Evolutionary conservation across 2,888 invertebrate species (phyloP).

Genomic region (Spatulosminthurus flaviceps): DNA sequence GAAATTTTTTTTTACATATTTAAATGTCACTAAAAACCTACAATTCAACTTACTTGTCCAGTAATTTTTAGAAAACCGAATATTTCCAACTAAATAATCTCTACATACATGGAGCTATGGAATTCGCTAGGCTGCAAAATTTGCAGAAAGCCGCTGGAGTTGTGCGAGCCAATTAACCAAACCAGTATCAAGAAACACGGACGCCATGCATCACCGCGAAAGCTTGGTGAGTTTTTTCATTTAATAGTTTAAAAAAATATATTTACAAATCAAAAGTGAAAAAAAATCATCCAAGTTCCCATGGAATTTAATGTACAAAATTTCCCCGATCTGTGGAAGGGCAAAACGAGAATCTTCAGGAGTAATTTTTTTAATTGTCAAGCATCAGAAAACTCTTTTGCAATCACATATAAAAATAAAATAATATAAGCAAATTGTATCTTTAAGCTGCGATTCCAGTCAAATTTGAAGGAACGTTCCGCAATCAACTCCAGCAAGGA

Average conservation of each 20-base stretch:
- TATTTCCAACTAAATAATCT: too few relatives aligned
- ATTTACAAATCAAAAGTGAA: too few relatives aligned
- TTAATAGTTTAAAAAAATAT: too few relatives aligned
- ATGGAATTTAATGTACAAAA: background rate
- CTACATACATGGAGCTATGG: conserved; percentile 31
- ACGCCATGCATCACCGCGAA: background rate
- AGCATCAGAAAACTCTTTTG: background rate
- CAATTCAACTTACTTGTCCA: too few relatives aligned
- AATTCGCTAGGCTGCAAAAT: conserved; percentile 36
- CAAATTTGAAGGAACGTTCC: conserved; percentile 34
- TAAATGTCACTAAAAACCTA: too few relatives aligned
- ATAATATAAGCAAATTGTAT: background rate
- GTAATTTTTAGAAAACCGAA: too few relatives aligned
- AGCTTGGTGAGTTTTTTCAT: background rate
- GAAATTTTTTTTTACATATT: too few relatives aligned
- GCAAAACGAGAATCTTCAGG: too few relatives aligned
- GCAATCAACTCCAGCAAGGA: conserved; percentile 30
- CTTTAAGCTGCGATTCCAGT: background rate
- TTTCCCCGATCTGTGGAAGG: too few relatives aligned
- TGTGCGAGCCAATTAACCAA: conserved; percentile 20
- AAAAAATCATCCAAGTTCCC: too few relatives aligned
- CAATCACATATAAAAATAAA: background rate
- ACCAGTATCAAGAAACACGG: conserved; percentile 19
- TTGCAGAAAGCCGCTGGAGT: conserved; percentile 29
- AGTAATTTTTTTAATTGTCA: too few relatives aligned